A percentile compares a stretch with the other conserved stretches of the same genome.
These are phyloP conservation scores for Scolopax bukidnonensis DNA, from an alignment of 2,797 vertebrate species.

Conservation along the genomic window DNA sequence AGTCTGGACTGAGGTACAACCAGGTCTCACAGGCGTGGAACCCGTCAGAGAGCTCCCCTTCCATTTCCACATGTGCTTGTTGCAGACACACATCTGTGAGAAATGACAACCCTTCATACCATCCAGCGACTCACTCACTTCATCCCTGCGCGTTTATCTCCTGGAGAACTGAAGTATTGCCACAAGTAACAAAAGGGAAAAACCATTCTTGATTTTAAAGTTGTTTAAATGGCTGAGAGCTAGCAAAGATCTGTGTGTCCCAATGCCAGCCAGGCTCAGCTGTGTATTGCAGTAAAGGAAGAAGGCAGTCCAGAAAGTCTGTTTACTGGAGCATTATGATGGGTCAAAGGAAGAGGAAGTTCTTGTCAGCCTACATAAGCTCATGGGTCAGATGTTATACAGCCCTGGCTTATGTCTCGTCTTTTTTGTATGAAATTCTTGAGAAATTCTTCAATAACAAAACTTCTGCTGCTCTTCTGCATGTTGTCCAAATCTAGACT, in stretches of 20 bases:
- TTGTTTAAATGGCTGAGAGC: background rate
- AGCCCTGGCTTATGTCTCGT: background rate
- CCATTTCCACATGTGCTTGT: background rate
- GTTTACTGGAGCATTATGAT: background rate
- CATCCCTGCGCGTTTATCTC: background rate
- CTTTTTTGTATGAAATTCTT: slow-evolving; percentile 17
- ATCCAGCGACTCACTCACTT: background rate
- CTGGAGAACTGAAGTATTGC: background rate
- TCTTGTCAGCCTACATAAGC: slow-evolving; percentile 18
- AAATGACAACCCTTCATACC: background rate
- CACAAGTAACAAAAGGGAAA: background rate
- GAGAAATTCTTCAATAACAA: background rate
- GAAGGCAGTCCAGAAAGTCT: background rate
- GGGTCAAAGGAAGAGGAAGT: slow-evolving; percentile 50
- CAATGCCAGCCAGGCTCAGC: background rate
- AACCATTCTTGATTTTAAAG: background rate
- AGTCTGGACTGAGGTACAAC: background rate
- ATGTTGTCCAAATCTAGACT: background rate
- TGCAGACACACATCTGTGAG: background rate
- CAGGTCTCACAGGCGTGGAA: background rate
- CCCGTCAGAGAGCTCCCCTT: background rate
- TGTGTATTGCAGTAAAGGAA: background rate
- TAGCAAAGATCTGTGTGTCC: background rate
- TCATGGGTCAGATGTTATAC: background rate
- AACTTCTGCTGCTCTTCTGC: background rate